Conservation (phyloP, 2,888 invertebrate species). For the Sussaba pulchella region DNA sequence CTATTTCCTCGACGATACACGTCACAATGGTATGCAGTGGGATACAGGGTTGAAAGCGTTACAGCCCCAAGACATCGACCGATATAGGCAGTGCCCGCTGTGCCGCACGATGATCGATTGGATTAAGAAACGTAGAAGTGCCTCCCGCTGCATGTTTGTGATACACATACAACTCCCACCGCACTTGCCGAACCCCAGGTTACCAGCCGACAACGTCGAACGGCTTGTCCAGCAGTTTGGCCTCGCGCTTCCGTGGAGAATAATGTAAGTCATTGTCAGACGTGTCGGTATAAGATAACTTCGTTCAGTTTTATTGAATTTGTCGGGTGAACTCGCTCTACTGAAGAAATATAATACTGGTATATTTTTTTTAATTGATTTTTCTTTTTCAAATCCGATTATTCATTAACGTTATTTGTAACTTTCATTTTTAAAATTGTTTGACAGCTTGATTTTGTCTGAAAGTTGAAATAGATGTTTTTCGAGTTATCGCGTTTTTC, state of each 20-base stretch:
- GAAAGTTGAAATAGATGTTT: too few relatives aligned
- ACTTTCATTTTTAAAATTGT: too few relatives aligned
- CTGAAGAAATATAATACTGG: too few relatives aligned
- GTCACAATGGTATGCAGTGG: background rate
- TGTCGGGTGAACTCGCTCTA: background rate
- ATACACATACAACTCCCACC: conserved; percentile 52
- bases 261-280: conserved; percentile 62
- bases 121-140: conserved; percentile 43
- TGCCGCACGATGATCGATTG: conserved; percentile 54
- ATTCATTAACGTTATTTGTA: too few relatives aligned
- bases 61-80: background rate
- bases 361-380: too few relatives aligned
- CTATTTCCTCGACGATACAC: background rate
- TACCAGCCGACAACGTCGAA: conserved; percentile 59
- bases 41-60: background rate
- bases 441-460: too few relatives aligned
- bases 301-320: conserved; percentile 11
- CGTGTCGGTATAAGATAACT: background rate
- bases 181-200: conserved; percentile 35
- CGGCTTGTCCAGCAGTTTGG: conserved; percentile 63
- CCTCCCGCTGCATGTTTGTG: conserved; percentile 50
- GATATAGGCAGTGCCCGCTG: background rate
- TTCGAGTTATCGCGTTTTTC: too few relatives aligned
- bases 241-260: conserved; percentile 61
- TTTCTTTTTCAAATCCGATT: too few relatives aligned